Evolutionary conservation across 2,888 invertebrate genomes (phyloP).

Genomic region (Ophioninae sp.): DNA sequence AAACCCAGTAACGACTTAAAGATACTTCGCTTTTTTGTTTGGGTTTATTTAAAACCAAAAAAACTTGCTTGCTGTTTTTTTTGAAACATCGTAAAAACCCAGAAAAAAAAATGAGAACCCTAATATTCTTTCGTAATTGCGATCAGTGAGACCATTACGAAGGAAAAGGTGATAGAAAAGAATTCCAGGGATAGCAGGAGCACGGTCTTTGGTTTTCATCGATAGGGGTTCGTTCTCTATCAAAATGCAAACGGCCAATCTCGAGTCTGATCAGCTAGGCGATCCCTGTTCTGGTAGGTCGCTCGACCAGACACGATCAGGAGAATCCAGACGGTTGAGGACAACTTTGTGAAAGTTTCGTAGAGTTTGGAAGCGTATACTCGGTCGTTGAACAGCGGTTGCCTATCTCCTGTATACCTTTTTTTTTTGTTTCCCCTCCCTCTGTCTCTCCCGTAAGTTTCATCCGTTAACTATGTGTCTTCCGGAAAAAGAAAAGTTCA

Average conservation of each 20-base stretch:
- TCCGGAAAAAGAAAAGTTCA: conserved; percentile 43
- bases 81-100: neutral
- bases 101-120: neutral
- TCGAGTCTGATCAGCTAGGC: conserved; percentile 68
- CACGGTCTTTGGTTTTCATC: conserved; percentile 5
- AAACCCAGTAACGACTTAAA: no score
- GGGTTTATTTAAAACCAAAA: neutral
- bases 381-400: conserved; percentile 53
- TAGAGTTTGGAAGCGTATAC: conserved; percentile 53
- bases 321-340: conserved; percentile 43
- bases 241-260: conserved; percentile 73
- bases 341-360: conserved; percentile 55
- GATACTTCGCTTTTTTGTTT: no score
- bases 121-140: neutral
- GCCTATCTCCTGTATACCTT: neutral
- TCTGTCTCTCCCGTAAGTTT: conserved; percentile 3
- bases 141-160: neutral
- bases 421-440: neutral
- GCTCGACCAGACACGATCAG: conserved; percentile 48
- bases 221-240: conserved; percentile 62
- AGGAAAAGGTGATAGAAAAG: conserved; percentile 7
- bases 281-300: conserved; percentile 47
- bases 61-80: neutral
- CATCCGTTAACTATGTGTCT: conserved; percentile 40
- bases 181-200: conserved; percentile 14